Evolutionary conservation across 2,888 invertebrate species (phyloP).

Genomic region (Brenthis daphne): DNA sequence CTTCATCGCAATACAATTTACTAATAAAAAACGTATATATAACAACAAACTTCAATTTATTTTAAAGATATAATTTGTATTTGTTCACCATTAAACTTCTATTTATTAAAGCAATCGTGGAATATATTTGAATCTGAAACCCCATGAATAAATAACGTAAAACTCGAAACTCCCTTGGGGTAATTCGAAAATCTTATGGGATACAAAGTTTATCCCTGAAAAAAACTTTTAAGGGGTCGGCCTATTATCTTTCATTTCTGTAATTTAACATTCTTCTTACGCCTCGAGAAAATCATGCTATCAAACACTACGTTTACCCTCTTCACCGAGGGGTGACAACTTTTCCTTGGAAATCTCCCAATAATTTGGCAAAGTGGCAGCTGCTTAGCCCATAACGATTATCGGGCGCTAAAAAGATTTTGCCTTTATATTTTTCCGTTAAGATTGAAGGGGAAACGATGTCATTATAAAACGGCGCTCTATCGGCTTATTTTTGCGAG

Average conservation of each 20-base stretch:
- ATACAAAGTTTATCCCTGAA: constrained; percentile 68
- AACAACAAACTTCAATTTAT: no score
- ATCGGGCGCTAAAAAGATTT: constrained; percentile 73
- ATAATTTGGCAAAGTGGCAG: constrained; percentile 81
- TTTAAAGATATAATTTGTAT: not conserved
- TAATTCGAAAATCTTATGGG: constrained; percentile 74
- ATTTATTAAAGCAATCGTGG: constrained; percentile 19
- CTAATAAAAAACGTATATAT: no score
- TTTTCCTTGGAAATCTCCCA: constrained; percentile 75
- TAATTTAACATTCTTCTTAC: constrained; percentile 79
- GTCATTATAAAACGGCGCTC: constrained; percentile 24
- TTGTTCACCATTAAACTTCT: constrained; percentile 4
- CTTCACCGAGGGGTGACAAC: constrained; percentile 68
- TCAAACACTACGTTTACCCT: constrained; percentile 74
- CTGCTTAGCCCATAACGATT: constrained; percentile 77
- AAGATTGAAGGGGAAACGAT: constrained; percentile 41
- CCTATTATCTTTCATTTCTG: constrained; percentile 82
- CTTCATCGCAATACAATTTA: no score
- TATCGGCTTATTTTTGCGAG: constrained; percentile 1
- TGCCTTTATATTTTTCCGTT: constrained; percentile 47
- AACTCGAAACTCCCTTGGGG: constrained; percentile 60
- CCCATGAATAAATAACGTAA: constrained; percentile 77
- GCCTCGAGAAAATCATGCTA: constrained; percentile 76
- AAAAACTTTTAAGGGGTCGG: constrained; percentile 67
- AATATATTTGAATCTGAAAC: constrained; percentile 13